A percentile compares a stretch with the other conserved stretches of the same genome.
Evolutionary conservation across 2,797 vertebrate genomes (phyloP).

Genomic region (Rachycentron canadum): DNA sequence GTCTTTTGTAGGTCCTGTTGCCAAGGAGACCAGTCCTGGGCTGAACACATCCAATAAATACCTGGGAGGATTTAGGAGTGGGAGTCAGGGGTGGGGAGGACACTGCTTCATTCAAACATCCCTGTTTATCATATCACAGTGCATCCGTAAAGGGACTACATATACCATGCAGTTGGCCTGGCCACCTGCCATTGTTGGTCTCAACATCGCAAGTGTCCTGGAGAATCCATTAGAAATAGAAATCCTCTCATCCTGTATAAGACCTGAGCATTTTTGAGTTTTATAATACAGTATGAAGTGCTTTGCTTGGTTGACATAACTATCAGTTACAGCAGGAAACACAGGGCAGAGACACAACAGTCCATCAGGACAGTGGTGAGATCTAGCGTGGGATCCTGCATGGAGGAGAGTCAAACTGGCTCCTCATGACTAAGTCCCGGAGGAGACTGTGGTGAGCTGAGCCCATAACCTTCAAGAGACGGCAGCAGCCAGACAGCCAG

Average conservation of each 20-base stretch:
- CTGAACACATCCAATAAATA: constrained; percentile 57
- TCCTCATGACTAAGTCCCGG: constrained; percentile 56
- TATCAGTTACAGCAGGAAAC: background rate
- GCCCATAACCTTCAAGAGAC: constrained; percentile 69
- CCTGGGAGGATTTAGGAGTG: constrained; percentile 51
- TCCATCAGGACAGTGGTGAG: constrained; percentile 19
- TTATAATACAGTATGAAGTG: background rate
- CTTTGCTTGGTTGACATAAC: background rate
- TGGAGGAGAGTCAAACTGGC: constrained; percentile 48
- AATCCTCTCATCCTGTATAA: background rate
- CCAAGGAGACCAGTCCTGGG: constrained; percentile 62
- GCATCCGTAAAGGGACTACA: constrained; percentile 29
- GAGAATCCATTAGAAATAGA: constrained; percentile 10
- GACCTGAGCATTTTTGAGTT: background rate
- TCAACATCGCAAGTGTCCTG: background rate
- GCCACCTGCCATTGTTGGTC: constrained; percentile 13
- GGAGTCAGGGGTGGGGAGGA: constrained; percentile 27
- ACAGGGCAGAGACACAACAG: background rate
- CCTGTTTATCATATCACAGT: constrained; percentile 55
- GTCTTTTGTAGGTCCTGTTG: constrained; percentile 64
- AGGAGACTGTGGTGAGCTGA: constrained; percentile 52
- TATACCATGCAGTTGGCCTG: constrained; percentile 13
- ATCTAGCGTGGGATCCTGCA: constrained; percentile 11
- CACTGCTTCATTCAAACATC: constrained; percentile 50
- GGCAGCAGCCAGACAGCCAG: constrained; percentile 68